Evolutionary conservation across 2,888 invertebrate species (phyloP).

Genomic region (Cybosia mesomella): DNA sequence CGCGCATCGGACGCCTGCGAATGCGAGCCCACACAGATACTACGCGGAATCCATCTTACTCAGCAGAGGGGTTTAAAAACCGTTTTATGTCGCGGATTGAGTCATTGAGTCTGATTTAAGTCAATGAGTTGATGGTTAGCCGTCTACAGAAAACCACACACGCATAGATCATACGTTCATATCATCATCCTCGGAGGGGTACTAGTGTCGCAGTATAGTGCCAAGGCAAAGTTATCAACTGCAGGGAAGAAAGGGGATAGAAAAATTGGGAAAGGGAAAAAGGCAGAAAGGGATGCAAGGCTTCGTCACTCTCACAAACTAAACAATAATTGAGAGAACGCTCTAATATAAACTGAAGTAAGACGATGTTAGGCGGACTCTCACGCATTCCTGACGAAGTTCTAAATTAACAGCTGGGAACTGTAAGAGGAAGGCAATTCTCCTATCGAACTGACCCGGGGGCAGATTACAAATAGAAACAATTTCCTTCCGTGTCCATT

Average conservation of each 20-base stretch:
- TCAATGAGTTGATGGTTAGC: not conserved
- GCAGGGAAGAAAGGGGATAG: not conserved
- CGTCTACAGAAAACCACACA: not conserved
- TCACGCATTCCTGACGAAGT: not conserved
- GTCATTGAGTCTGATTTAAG: not conserved
- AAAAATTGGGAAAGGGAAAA: not conserved
- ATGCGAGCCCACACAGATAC: constrained; percentile 67
- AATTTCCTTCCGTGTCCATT: not conserved
- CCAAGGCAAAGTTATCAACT: not conserved
- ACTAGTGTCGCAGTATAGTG: not conserved
- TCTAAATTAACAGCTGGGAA: not conserved
- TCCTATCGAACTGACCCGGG: not conserved
- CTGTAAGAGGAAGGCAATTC: not conserved
- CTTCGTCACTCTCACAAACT: not conserved
- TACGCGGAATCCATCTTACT: constrained; percentile 62
- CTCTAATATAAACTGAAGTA: not conserved
- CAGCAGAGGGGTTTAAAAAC: constrained; percentile 16
- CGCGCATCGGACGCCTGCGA: constrained; percentile 66
- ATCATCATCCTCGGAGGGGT: too few relatives aligned
- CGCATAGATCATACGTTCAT: not conserved
- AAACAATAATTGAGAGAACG: not conserved
- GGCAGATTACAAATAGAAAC: not conserved
- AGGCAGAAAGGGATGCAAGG: not conserved
- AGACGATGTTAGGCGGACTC: not conserved
- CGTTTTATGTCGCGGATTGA: constrained; percentile 2